phyloP scores from a whole-genome alignment of 1,140 invertebrate species.

The Bombus breviceps region DNA sequence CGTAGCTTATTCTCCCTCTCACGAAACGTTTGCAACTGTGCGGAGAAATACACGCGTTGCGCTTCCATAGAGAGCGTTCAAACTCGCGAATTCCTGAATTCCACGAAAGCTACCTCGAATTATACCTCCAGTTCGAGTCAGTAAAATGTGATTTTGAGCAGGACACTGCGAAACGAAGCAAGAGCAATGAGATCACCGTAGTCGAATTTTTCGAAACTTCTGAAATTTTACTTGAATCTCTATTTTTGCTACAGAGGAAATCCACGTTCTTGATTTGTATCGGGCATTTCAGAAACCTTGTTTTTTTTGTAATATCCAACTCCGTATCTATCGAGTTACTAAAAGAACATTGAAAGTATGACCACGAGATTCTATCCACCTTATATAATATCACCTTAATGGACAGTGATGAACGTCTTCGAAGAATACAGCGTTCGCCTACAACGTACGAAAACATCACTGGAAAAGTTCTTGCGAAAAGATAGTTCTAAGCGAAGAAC shows the following conservation, averaged over 20 bases:
- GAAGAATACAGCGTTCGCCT: background rate
- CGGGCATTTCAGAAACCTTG: background rate
- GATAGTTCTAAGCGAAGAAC: background rate
- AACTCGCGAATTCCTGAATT: conserved; percentile 15
- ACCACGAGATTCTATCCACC: too few relatives aligned
- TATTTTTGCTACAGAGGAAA: background rate
- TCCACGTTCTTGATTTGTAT: background rate
- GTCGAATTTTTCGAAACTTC: background rate
- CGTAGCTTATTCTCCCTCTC: background rate
- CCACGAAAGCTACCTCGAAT: background rate
- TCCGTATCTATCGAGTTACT: background rate
- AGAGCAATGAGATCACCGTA: too few relatives aligned
- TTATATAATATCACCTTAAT: too few relatives aligned
- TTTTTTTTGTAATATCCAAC: too few relatives aligned
- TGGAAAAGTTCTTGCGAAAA: background rate
- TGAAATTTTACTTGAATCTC: background rate
- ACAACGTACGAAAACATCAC: background rate
- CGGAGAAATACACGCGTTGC: background rate
- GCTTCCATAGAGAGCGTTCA: background rate
- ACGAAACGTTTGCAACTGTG: background rate
- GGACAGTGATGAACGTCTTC: background rate
- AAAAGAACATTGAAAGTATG: background rate
- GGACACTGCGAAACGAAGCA: background rate
- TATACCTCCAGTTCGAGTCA: too few relatives aligned
- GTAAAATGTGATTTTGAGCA: conserved; percentile 7